Conservation (phyloP, 2,888 invertebrate species). For the Drosophila fulvimacula region DNA sequence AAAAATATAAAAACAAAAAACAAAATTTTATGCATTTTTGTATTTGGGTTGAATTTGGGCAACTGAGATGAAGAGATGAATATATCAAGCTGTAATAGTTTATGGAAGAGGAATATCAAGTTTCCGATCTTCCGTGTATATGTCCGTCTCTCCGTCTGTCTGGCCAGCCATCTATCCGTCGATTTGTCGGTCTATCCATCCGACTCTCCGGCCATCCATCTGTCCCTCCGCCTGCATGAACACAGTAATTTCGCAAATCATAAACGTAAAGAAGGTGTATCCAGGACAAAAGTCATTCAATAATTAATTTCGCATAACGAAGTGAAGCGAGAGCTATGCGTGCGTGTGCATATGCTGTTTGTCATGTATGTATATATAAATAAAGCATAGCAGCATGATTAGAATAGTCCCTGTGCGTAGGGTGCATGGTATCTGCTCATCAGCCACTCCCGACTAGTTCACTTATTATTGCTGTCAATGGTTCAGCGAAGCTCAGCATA, state of each 20-base stretch:
- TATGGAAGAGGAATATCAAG: background rate
- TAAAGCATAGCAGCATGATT: background rate
- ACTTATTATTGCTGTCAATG: background rate
- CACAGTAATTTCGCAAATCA: background rate
- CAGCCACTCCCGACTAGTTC: too few relatives aligned
- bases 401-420: background rate
- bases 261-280: background rate
- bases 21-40: slow-evolving; percentile 10
- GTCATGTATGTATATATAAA: too few relatives aligned
- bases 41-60: background rate
- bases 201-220: background rate
- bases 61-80: background rate
- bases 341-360: too few relatives aligned
- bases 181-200: background rate
- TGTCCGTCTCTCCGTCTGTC: background rate
- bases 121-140: too few relatives aligned
- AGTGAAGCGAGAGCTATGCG: too few relatives aligned
- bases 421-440: background rate
- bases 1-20: slow-evolving; percentile 47
- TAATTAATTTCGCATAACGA: background rate
- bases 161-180: background rate
- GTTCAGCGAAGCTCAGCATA: background rate
- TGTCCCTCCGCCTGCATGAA: too few relatives aligned
- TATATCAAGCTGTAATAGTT: background rate
- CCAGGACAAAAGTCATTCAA: background rate